Evolutionary conservation across 2,113 vertebrate species (phyloP).

Genomic region (Callorhinus ursinus): DNA sequence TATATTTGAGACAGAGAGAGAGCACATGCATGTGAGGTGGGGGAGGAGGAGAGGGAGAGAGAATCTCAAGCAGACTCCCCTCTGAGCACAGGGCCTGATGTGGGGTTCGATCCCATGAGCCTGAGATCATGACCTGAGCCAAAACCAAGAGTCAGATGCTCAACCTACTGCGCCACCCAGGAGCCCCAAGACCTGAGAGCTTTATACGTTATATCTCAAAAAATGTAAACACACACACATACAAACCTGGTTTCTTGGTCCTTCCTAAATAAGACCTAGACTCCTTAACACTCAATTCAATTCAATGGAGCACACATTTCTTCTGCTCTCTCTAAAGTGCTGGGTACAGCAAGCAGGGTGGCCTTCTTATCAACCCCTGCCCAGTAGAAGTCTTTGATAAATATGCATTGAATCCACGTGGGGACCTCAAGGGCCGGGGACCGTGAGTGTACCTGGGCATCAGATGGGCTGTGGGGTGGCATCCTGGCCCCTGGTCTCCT

Average conservation of each 20-base stretch:
- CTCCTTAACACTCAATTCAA: neutral
- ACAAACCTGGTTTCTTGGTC: neutral
- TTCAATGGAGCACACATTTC: neutral
- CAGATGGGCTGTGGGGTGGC: neutral
- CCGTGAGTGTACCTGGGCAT: too few species aligned
- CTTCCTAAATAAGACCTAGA: neutral
- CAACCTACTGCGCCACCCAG: neutral
- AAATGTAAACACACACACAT: neutral
- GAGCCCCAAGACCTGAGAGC: neutral
- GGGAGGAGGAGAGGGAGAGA: neutral
- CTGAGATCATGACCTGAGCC: neutral
- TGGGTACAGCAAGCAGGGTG: neutral
- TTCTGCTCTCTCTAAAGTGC: neutral
- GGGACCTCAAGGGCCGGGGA: neutral
- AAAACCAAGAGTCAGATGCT: neutral
- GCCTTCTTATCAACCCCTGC: too few species aligned
- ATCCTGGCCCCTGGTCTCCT: neutral
- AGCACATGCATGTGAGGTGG: too few species aligned
- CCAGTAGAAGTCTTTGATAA: accelerated
- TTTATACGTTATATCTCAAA: neutral
- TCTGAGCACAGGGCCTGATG: neutral
- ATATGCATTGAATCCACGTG: accelerated
- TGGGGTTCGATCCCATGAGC: neutral
- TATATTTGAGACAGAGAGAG: neutral
- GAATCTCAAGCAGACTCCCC: neutral